Percentiles rank a stretch among this genome's conserved stretches.
These are phyloP conservation scores for Drosophila villosipedis DNA, from an alignment of 2,888 invertebrate species.

Conservation along the genomic window DNA sequence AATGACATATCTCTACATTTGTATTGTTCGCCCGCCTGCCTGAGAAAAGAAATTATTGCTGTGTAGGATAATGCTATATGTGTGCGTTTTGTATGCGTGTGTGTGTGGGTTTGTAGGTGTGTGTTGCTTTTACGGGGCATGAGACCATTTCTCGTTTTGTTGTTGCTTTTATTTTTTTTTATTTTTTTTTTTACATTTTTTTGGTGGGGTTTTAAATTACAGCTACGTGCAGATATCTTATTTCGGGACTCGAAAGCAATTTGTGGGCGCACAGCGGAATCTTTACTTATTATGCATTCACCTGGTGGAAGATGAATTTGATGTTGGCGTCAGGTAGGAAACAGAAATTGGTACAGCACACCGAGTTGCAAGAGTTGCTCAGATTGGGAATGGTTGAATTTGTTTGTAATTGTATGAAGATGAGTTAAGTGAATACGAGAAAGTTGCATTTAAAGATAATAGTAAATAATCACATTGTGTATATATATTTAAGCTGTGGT, in stretches of 20 bases:
- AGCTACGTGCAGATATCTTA: conserved; percentile 80
- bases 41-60: conserved; percentile 72
- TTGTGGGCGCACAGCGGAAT: conserved; percentile 57
- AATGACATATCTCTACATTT: conserved; percentile 77
- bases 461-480: neutral
- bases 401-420: conserved; percentile 23
- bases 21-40: conserved; percentile 53
- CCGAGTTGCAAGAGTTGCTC: conserved; percentile 42
- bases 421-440: conserved; percentile 2
- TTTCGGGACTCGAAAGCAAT: conserved; percentile 61
- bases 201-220: conserved; percentile 75
- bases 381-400: conserved; percentile 50
- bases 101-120: conserved; percentile 31
- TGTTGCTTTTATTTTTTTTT: conserved; percentile 32
- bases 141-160: conserved; percentile 44
- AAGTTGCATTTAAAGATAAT: neutral
- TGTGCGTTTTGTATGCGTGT: conserved; percentile 17
- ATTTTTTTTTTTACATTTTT: conserved; percentile 28
- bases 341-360: conserved; percentile 26
- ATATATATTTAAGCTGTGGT: neutral
- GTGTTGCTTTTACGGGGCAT: conserved; percentile 36
- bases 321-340: conserved; percentile 61
- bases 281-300: conserved; percentile 42
- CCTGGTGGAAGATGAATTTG: conserved; percentile 58
- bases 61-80: conserved; percentile 61